phyloP scores from a whole-genome alignment of 2,888 invertebrate genomes.

The Unio delphinus region DNA sequence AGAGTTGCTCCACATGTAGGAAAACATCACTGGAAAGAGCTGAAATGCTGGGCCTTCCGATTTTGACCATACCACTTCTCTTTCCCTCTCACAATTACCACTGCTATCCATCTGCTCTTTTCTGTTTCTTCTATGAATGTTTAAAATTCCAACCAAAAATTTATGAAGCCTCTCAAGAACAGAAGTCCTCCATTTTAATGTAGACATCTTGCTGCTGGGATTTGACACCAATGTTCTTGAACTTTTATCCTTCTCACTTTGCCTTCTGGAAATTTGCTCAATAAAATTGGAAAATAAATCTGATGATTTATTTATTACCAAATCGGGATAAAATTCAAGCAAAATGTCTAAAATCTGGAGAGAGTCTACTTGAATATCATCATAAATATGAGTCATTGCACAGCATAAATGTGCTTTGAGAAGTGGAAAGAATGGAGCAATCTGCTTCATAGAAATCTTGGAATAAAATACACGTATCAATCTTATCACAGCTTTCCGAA shows the following conservation, averaged over 20 bases:
- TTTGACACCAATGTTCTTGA: conserved; percentile 80
- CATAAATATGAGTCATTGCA: conserved; percentile 91
- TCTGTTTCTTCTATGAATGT: conserved; percentile 9
- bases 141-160: conserved; percentile 64
- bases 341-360: conserved; percentile 84
- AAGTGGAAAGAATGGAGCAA: conserved; percentile 82
- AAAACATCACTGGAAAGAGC: conserved; percentile 17
- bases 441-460: conserved; percentile 34
- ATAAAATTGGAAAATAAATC: conserved; percentile 86
- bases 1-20: conserved; percentile 26
- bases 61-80: conserved; percentile 1
- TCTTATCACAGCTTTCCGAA: conserved; percentile 74
- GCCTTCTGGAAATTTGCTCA: conserved; percentile 82
- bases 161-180: conserved; percentile 80
- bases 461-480: conserved; percentile 68
- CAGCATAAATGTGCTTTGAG: conserved; percentile 86
- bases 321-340: conserved; percentile 78
- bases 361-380: conserved; percentile 86
- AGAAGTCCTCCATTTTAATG: conserved; percentile 84
- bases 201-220: conserved; percentile 81
- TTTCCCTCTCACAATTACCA: not conserved
- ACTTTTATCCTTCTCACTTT: conserved; percentile 26
- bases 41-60: conserved; percentile 5
- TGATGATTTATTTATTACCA: conserved; percentile 80
- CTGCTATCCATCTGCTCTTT: not conserved